Base-by-base conservation (phyloP, 1,140 invertebrate species). In the Drosophila watanabei region DNA sequence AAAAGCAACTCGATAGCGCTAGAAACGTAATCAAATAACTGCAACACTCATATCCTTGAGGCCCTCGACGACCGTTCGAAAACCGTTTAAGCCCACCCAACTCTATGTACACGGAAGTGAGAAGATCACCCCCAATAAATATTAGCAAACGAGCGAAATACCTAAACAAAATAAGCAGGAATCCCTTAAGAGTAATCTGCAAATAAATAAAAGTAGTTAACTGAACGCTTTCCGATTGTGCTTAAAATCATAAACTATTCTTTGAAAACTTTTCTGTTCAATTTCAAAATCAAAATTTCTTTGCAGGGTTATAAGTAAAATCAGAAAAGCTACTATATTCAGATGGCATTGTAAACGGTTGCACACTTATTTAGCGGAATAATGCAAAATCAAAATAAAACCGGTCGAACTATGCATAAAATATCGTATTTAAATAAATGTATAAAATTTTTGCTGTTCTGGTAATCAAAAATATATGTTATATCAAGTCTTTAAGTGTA, bases 41-140 rank as follows among this genome's bases (percentile, higher is more conserved):
- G 41, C 66, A 81, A 84, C 54, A 57, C 70, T 85, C 81, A 88
- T 84, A 89, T 88, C 85, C 81, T 41, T 85, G 64, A 48, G 77
- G 59, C 48, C 45, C 54, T 57, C 56, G 32, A 72, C 48, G 56
- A 48, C 41, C 48, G 30, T 43, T 56, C 59, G 51, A 54, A 30
- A 69, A 69, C 79, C 71, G 68, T 52, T 72, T 41, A 56, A 71
- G 24, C 66, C 62, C 66, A 83, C 59, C 59, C 80, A 54, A 63
- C 59, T 87, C 78, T 61, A 78, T 79, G 69, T 85, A 79, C 75
- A 79, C 45, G 51, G 13, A 59, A 20, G 14, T 18, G 56, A 52
- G 43, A 54, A 57, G 16, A 59, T 59, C 43, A 60, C 51, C 46
- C 61, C 61, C 37, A 59, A 51, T 52, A 68, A 51, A 45, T 54